Evolutionary conservation across 2,797 vertebrate species (phyloP), one percentile per base, ranked within the genome.

Genomic region (Acrocephalus scirpaceus): DNA sequence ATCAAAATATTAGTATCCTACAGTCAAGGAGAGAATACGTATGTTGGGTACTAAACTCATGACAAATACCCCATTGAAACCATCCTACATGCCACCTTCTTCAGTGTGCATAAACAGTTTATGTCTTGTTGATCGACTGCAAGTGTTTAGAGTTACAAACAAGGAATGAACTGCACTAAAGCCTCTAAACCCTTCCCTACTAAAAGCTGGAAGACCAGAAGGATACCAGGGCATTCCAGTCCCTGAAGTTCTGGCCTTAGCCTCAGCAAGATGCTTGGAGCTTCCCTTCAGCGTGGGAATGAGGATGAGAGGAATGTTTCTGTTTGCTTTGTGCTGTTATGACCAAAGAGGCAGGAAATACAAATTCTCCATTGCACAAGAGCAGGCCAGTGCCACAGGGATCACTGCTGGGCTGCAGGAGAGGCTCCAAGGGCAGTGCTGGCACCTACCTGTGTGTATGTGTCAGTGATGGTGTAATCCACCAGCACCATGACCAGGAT

Each of bases 401-500:
- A 69, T n/a, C 12, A 3, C 30, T 47, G 54, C n/a, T 38, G 79
- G 26, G n/a, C 60, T 79, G 38, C n/a, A 50, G 71, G 19, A 76
- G 26, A 50, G 42, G 29, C 30, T 86, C n/a, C 0, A 2, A 57
- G 25, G 12, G 18, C 0, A 1, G 32, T 1, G 7, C 54, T 78
- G 73, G 47, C 7, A 5, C 98, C 64, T 97, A 99, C 99, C 98
- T 99, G 99, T 0, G 99, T 99, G 97, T 99, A 99, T 4, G 99
- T 99, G 91, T 99, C 98, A 48, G 99, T 98, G 42, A 99, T 98
- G 80, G 97, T 98, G 81, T 98, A 98, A 95, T 99, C 99, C 95
- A 99, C 97, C 29, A 99, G 86, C 36, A 99, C 99, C 86, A 99
- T 99, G 72, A 99, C 95, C 86, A 99, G 96, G 90, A 99, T 99